Evolutionary conservation across 1,140 invertebrate species (phyloP).

Genomic region (Pseudomyrmex cubaensis): DNA sequence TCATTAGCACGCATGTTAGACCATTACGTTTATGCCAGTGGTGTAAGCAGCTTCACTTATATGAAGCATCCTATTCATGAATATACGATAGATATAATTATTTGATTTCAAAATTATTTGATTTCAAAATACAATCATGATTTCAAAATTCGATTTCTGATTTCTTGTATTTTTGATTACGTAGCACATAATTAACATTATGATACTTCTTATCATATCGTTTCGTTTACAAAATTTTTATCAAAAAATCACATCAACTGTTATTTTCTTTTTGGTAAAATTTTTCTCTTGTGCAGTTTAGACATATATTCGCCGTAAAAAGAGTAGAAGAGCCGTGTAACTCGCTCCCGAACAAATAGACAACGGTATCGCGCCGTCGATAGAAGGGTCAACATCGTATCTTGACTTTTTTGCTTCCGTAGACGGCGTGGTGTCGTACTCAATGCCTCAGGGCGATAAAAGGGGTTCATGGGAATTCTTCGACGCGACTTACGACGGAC

Average conservation of each 20-base stretch:
- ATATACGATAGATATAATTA: too few species aligned
- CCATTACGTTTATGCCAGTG: not conserved
- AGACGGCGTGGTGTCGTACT: slow-evolving; percentile 93
- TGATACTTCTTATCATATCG: not conserved
- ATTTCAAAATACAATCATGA: too few species aligned
- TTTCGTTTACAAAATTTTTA: not conserved
- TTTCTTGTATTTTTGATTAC: not conserved
- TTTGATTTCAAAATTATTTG: too few species aligned
- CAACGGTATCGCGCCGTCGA: slow-evolving; percentile 6
- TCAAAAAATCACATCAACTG: not conserved
- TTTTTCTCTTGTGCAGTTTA: not conserved
- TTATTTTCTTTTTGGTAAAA: not conserved
- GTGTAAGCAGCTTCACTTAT: too few species aligned
- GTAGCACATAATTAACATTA: not conserved
- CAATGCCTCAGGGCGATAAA: slow-evolving; percentile 92
- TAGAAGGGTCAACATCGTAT: slow-evolving; percentile 34
- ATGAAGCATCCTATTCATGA: too few species aligned
- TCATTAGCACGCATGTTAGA: slow-evolving; percentile 37
- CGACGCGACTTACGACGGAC: slow-evolving; percentile 93
- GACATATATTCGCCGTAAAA: not conserved
- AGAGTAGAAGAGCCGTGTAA: not conserved
- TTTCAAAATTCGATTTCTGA: not conserved
- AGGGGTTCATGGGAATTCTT: slow-evolving; percentile 91
- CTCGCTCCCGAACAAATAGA: not conserved
- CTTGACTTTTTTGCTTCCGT: slow-evolving; percentile 75